These are phyloP conservation scores for Typhlomys cinereus DNA, from an alignment of 2,113 vertebrate genomes.

Conservation along the genomic window DNA sequence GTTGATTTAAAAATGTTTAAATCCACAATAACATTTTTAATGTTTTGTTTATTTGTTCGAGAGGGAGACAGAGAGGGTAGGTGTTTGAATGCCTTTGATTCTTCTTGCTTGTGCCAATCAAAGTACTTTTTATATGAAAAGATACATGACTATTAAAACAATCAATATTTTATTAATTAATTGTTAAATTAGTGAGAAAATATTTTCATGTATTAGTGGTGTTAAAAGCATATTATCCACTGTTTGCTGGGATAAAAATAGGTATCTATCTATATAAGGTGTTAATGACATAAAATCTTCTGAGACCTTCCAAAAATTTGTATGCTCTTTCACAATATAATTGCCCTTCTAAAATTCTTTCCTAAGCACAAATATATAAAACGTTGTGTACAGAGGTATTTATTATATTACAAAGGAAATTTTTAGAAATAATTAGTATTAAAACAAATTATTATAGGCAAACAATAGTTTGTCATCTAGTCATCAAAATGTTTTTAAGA, in stretches of 20 bases:
- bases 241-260: not conserved
- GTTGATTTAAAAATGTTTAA: slow-evolving; percentile 16
- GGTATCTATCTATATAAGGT: not conserved
- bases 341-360: slow-evolving; percentile 44
- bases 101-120: too few relatives aligned
- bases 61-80: too few relatives aligned
- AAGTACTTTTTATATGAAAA: not conserved
- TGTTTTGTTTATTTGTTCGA: not conserved
- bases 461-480: not conserved
- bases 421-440: slow-evolving; percentile 16
- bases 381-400: not conserved
- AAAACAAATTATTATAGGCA: not conserved
- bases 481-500: slow-evolving; percentile 43
- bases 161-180: too few relatives aligned
- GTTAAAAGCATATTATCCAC: not conserved
- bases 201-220: not conserved
- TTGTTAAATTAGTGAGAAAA: slow-evolving; percentile 15
- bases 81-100: too few relatives aligned
- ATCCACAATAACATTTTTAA: slow-evolving; percentile 42
- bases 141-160: not conserved
- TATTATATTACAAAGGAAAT: slow-evolving; percentile 1
- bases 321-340: not conserved
- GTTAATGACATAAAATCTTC: slow-evolving; percentile 11
- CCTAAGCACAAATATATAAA: slow-evolving; percentile 29
- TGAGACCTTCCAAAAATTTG: not conserved